Evolutionary conservation across 2,888 invertebrate species (phyloP), one percentile per base, ranked within the genome.

Genomic region (Unio pictorum): DNA sequence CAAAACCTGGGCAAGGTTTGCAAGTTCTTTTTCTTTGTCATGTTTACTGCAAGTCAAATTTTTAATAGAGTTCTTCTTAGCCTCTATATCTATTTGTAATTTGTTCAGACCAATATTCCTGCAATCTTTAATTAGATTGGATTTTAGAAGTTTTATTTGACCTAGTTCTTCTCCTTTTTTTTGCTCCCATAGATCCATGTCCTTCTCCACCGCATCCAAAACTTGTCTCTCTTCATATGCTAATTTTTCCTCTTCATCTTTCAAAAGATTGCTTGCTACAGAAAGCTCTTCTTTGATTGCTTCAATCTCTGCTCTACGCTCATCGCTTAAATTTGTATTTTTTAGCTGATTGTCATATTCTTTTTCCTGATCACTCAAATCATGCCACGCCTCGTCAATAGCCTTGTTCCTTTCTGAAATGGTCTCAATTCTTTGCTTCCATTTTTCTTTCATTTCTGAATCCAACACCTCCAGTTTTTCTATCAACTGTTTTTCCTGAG

Each of bases 111-210:
- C 75, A 55, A 55, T 66, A 63, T 69, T 74, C 55, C 67, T 69
- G 55, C 67, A 55, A 45, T 70, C 64, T 70, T 72, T 72, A 91
- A 91, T 76, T 91, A 91, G 73, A 91, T 90, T 89, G 92, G 91
- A 76, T 83, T 87, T 75, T 91, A 91, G 75, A 92, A 92, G 76
- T 62, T 78, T 65, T 54, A 81, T 64, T 58, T 75, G 63, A 56
- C 69, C 64, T 26, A 76, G 64, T 67, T 77, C 76, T n/a, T 72
- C 61, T 23, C 91, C 91, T 72, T 92, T 91, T 69, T 91, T 90
- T 76, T 91, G 89, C 81, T 93, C 87, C 92, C 93, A 71, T 91
- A 91, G 73, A 59, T 85, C 84, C 80, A 84, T 83, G 69, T 86
- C 85, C n/a, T 73, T 68, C 69, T 85, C 84, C 65, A 85, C 76